Conservation (phyloP, 2,888 invertebrate genomes). For the Meteorus cinctellus region DNA sequence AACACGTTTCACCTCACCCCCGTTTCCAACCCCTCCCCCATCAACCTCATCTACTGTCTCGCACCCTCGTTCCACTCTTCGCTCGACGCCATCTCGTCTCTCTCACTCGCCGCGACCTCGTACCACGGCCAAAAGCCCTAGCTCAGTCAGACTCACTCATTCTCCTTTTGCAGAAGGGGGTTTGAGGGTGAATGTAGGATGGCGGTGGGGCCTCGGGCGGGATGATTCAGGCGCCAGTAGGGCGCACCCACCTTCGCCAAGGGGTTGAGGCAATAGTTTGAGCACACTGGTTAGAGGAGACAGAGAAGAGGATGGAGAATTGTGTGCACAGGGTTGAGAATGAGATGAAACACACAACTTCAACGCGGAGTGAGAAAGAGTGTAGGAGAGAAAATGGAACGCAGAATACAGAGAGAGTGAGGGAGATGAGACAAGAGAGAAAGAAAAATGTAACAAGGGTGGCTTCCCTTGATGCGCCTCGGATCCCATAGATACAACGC, state of each 20-base stretch:
- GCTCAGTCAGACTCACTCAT: slow-evolving; percentile 52
- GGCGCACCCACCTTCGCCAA: slow-evolving; percentile 72
- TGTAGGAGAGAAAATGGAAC: not conserved
- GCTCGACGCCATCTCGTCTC: slow-evolving; percentile 53
- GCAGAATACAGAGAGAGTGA: slow-evolving; percentile 18
- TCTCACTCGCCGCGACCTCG: slow-evolving; percentile 52
- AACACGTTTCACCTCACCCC: slow-evolving; percentile 47
- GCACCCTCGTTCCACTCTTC: slow-evolving; percentile 45
- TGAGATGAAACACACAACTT: slow-evolving; percentile 39
- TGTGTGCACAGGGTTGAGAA: slow-evolving; percentile 46
- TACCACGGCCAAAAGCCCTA: slow-evolving; percentile 64
- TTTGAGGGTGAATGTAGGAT: slow-evolving; percentile 1
- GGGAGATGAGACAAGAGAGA: slow-evolving; percentile 18
- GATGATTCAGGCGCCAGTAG: slow-evolving; percentile 74
- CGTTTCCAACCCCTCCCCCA: slow-evolving; percentile 49
- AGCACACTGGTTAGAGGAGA: slow-evolving; percentile 48
- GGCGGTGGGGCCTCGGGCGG: slow-evolving; percentile 67
- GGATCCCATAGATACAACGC: slow-evolving; percentile 20
- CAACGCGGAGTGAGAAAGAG: slow-evolving; percentile 19
- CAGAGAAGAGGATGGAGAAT: slow-evolving; percentile 44
- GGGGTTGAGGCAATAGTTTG: slow-evolving; percentile 55
- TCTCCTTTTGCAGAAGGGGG: slow-evolving; percentile 52
- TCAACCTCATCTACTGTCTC: slow-evolving; percentile 15
- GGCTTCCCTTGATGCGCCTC: slow-evolving; percentile 62
- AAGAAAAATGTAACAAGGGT: slow-evolving; percentile 63